A percentile compares a stretch with the other conserved stretches of the same genome.
phyloP scores from a whole-genome alignment of 1,140 invertebrate genomes.

The Tetragnatha versicolor region DNA sequence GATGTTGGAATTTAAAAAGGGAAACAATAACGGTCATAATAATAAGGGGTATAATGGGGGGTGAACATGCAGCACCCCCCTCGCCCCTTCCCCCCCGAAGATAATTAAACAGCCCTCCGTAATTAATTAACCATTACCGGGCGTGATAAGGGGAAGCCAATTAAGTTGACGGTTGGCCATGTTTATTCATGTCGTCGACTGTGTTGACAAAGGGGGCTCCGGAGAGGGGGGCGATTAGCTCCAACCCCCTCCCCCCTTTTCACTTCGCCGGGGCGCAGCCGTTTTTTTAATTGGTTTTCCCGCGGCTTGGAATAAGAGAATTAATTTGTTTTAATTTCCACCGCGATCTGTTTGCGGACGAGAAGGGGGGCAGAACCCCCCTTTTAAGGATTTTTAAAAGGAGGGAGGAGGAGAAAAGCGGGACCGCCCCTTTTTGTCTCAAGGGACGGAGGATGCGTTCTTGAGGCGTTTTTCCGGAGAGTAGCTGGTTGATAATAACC shows the following conservation, averaged over 20 bases:
- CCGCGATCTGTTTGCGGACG: conserved; percentile 28
- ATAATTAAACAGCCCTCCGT: conserved; percentile 49
- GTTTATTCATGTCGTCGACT: conserved; percentile 51
- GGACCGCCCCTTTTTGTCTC: no score
- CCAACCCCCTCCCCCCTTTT: conserved; percentile 3
- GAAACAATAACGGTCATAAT: conserved; percentile 47
- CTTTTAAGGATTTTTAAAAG: background rate
- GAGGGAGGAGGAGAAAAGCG: no score
- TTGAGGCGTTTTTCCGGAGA: no score
- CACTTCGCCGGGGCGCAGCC: conserved; percentile 8
- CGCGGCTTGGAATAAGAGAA: conserved; percentile 37
- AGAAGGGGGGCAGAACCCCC: background rate
- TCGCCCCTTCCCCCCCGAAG: background rate
- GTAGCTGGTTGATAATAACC: no score
- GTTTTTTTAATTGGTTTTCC: conserved; percentile 46
- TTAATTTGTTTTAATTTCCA: conserved; percentile 55
- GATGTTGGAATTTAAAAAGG: background rate
- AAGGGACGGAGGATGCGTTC: no score
- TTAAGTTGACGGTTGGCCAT: conserved; percentile 50
- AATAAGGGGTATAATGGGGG: conserved; percentile 45
- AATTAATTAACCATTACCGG: conserved; percentile 54
- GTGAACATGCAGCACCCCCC: conserved; percentile 13
- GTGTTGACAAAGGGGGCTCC: conserved; percentile 47
- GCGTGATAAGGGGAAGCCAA: conserved; percentile 49
- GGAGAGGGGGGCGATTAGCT: conserved; percentile 18